Evolutionary conservation across 2,113 vertebrate genomes (phyloP).

Genomic region (Oreocharis arfaki): DNA sequence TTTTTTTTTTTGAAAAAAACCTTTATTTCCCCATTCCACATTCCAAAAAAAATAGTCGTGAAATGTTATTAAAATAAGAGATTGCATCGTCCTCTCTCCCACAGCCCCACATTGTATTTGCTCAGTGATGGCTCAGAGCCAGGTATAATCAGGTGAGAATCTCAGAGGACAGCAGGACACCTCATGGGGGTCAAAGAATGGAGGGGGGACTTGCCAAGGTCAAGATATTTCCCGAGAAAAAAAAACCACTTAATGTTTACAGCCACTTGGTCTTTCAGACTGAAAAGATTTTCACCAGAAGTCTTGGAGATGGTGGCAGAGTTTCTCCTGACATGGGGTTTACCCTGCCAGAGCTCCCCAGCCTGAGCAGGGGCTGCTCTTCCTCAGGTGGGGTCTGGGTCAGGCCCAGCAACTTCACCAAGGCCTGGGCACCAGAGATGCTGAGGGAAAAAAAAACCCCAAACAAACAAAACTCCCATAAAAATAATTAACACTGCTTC

Average conservation of each 20-base stretch:
- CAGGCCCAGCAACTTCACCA: background rate
- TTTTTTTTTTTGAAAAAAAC: background rate
- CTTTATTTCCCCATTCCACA: slow-evolving; percentile 17
- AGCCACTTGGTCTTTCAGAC: background rate
- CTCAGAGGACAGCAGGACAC: background rate
- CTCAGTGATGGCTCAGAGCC: background rate
- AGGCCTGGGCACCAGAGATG: background rate
- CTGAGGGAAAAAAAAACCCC: background rate
- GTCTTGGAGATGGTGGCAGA: background rate
- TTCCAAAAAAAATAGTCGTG: background rate
- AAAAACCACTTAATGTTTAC: background rate
- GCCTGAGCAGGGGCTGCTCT: background rate
- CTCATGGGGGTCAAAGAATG: background rate
- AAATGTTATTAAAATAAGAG: slow-evolving; percentile 12
- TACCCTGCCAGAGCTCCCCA: background rate
- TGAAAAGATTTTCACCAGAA: background rate
- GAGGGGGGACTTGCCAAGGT: background rate
- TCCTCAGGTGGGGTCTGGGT: background rate
- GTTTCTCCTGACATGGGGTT: background rate
- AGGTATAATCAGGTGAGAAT: background rate
- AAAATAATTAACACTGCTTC: background rate
- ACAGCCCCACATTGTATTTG: background rate
- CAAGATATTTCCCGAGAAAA: background rate
- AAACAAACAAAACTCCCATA: background rate
- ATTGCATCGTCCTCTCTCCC: background rate